Percentiles rank a stretch among this genome's conserved stretches.
These are phyloP conservation scores for Platycercus adscitus DNA, from an alignment of 2,113 vertebrate genomes.

Conservation along the genomic window DNA sequence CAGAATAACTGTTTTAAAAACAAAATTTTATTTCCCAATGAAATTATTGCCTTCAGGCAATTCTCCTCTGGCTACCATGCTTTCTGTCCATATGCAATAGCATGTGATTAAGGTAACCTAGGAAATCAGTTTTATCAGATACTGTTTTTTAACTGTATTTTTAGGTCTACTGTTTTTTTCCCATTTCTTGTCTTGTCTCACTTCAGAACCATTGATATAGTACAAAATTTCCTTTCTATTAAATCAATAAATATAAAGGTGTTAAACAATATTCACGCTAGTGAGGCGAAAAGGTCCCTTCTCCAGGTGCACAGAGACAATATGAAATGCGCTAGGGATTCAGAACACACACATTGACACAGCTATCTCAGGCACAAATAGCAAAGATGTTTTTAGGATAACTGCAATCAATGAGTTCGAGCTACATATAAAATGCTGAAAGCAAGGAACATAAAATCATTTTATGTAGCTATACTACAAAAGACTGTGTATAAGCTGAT, in stretches of 20 bases:
- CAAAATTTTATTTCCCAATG: neutral
- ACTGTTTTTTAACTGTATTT: neutral
- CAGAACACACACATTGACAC: neutral
- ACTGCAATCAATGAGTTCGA: neutral
- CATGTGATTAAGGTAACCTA: neutral
- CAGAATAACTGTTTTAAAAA: neutral
- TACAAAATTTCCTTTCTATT: neutral
- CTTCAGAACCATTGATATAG: neutral
- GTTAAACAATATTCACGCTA: neutral
- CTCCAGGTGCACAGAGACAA: neutral
- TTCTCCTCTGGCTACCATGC: neutral
- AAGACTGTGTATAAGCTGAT: neutral
- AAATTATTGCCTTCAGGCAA: neutral
- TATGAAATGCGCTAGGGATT: neutral
- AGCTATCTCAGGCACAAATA: neutral
- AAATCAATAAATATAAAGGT: neutral
- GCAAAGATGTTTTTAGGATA: neutral
- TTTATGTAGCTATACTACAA: neutral
- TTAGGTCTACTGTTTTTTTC: neutral
- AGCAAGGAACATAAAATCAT: neutral
- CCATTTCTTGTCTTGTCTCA: neutral
- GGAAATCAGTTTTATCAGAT: neutral
- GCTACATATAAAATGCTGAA: neutral
- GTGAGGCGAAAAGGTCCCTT: neutral
- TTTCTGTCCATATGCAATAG: neutral